Conservation (phyloP, 2,797 vertebrate genomes). For the Poeciliopsis turneri region DNA sequence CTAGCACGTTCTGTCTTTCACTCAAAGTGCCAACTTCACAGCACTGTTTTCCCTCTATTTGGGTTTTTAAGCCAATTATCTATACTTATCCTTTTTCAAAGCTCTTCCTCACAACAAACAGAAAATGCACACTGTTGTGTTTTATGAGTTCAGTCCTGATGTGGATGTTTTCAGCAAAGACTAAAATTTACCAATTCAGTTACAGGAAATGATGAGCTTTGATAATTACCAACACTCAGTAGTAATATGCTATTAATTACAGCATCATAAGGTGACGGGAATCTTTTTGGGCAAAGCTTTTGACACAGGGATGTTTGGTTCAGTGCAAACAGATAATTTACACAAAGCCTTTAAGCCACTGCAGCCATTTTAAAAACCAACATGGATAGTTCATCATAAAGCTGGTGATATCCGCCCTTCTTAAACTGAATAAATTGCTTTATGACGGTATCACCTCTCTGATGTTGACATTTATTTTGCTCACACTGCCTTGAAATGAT, state of each 20-base stretch:
- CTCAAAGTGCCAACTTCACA: slow-evolving; percentile 39
- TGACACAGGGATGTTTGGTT: background rate
- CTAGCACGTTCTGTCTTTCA: slow-evolving; percentile 43
- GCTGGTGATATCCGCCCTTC: background rate
- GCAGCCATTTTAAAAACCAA: background rate
- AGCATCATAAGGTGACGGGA: background rate
- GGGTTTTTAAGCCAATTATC: slow-evolving; percentile 2
- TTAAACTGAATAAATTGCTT: background rate
- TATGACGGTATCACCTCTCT: background rate
- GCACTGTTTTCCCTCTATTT: slow-evolving; percentile 40
- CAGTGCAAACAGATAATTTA: background rate
- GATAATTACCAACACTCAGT: background rate
- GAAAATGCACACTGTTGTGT: background rate
- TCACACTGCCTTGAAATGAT: background rate
- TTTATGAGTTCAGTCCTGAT: background rate
- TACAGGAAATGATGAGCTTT: background rate
- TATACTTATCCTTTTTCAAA: background rate
- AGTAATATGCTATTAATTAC: background rate
- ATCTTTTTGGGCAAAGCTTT: background rate
- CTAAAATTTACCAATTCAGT: background rate
- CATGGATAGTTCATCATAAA: background rate
- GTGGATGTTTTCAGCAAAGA: background rate
- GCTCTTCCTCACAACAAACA: background rate
- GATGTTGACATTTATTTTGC: background rate
- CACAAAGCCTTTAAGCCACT: background rate